These are phyloP conservation scores for Toxostoma redivivum DNA, from an alignment of 2,113 vertebrate genomes.

Conservation along the genomic window DNA sequence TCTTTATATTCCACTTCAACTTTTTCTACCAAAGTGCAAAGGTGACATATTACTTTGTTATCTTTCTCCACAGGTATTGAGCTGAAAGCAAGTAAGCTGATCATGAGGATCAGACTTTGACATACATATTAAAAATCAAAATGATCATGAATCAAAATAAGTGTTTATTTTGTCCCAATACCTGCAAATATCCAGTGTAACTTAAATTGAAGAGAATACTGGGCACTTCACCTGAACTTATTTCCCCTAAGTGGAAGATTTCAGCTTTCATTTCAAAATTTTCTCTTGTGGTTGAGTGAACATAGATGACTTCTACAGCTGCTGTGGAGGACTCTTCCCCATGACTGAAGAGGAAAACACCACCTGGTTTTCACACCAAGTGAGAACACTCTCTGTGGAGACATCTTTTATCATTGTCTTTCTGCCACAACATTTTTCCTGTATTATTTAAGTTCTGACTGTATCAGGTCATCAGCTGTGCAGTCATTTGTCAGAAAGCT, in stretches of 20 bases:
- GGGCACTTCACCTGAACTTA: not conserved
- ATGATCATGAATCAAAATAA: not conserved
- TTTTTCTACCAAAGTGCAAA: not conserved
- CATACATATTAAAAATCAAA: not conserved
- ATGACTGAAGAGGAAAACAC: not conserved
- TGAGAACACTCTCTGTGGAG: not conserved
- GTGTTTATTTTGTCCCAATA: not conserved
- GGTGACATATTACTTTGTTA: not conserved
- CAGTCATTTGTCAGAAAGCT: conserved; percentile 6
- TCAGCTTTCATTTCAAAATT: not conserved
- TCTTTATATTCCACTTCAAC: not conserved
- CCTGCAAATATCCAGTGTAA: not conserved
- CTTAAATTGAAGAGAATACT: not conserved
- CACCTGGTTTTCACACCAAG: not conserved
- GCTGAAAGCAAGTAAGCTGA: not conserved
- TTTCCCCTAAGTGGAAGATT: not conserved
- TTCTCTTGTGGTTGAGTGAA: not conserved
- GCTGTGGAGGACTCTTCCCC: not conserved
- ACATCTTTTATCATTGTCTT: not conserved
- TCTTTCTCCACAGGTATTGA: not conserved
- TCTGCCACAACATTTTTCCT: not conserved
- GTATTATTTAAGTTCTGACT: not conserved
- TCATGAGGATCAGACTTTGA: not conserved
- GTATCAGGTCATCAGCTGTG: conserved; percentile 19
- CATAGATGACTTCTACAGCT: not conserved